phyloP scores from a whole-genome alignment of 2,888 invertebrate genomes.

The Ceraclea dissimilis region DNA sequence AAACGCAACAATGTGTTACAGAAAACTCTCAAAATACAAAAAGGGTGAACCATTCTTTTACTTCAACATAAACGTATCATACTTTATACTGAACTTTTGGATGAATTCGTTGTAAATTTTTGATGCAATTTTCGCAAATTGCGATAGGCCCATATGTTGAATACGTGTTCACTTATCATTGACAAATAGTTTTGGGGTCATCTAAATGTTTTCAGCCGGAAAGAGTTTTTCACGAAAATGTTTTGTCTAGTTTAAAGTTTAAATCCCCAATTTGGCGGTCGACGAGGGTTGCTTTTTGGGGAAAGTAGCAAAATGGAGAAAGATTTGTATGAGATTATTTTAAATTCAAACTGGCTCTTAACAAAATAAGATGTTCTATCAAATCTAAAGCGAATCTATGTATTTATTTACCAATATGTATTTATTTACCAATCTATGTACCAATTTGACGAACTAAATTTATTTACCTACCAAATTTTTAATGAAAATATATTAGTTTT shows the following conservation, averaged over 20 bases:
- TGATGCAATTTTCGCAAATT: not conserved
- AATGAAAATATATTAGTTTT: too few species aligned
- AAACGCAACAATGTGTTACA: not conserved
- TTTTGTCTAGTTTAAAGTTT: slow-evolving; percentile 11
- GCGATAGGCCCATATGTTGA: slow-evolving; percentile 6
- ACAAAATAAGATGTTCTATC: too few species aligned
- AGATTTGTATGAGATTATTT: too few species aligned
- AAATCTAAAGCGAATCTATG: too few species aligned
- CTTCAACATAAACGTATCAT: not conserved
- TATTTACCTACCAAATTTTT: too few species aligned
- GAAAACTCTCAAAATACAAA: not conserved
- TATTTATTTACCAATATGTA: too few species aligned
- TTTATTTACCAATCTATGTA: too few species aligned
- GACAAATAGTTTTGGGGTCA: slow-evolving; percentile 23
- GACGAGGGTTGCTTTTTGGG: not conserved
- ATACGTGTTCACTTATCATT: slow-evolving; percentile 21
- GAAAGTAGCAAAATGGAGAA: not conserved
- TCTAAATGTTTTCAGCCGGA: slow-evolving; percentile 9
- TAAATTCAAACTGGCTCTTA: too few species aligned
- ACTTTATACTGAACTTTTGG: too few species aligned
- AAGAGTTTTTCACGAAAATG: slow-evolving; percentile 6
- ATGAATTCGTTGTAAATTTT: too few species aligned
- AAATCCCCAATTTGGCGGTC: slow-evolving; percentile 1
- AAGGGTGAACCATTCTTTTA: not conserved
- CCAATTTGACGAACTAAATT: too few species aligned